Conservation (phyloP, 2,888 invertebrate genomes). For the Sarcophaga rosellei region DNA sequence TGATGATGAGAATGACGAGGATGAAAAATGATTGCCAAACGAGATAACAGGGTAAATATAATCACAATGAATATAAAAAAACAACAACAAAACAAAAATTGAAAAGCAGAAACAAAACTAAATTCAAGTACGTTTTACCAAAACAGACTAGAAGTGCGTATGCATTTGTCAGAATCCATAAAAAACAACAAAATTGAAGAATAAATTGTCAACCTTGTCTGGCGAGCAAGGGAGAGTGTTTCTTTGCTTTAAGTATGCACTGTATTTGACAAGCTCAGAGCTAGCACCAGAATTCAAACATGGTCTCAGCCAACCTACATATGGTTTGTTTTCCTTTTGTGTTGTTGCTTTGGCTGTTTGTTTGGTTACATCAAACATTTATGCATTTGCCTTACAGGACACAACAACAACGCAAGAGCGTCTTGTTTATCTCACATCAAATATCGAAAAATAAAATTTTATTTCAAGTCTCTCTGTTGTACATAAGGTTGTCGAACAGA, state of each 20-base stretch:
- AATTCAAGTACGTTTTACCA: slow-evolving; percentile 31
- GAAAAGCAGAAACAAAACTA: slow-evolving; percentile 30
- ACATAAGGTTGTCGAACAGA: slow-evolving; percentile 11
- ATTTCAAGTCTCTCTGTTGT: slow-evolving; percentile 3
- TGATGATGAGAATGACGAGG: slow-evolving; percentile 26
- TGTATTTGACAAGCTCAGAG: slow-evolving; percentile 53
- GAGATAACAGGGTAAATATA: slow-evolving; percentile 63
- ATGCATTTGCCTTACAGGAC: slow-evolving; percentile 50
- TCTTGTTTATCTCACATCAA: slow-evolving; percentile 54
- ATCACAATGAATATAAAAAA: slow-evolving; percentile 44
- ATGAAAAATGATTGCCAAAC: slow-evolving; percentile 66
- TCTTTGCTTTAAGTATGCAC: background rate
- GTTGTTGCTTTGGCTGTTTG: slow-evolving; percentile 23
- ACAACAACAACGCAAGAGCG: slow-evolving; percentile 29
- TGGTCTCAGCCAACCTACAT: slow-evolving; percentile 4
- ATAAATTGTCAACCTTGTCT: background rate
- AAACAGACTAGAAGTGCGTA: slow-evolving; percentile 63
- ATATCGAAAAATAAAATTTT: slow-evolving; percentile 55
- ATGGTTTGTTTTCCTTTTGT: background rate
- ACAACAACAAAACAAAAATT: slow-evolving; percentile 20
- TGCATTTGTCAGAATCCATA: slow-evolving; percentile 62
- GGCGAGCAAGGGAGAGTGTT: background rate
- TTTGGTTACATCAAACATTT: slow-evolving; percentile 3
- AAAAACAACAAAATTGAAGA: background rate
- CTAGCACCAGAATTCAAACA: slow-evolving; percentile 40